Conservation (phyloP, 92 coral and sea anemone genomes). For the Heteractis magnifica region DNA sequence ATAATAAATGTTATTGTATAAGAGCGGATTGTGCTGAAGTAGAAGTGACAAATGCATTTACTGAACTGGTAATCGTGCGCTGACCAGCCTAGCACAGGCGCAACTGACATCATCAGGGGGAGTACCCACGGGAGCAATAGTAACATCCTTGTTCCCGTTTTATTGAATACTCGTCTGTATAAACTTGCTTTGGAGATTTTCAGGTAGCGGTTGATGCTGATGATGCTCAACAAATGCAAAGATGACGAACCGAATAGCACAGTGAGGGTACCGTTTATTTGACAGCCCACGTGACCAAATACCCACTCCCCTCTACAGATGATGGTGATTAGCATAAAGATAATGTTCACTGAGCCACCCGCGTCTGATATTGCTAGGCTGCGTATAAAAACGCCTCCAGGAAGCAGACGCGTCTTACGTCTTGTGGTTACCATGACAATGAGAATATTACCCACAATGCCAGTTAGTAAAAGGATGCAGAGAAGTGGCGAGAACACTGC, state of each 20-base stretch:
- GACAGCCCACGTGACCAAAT: slow-evolving; percentile 54
- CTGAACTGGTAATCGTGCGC: slow-evolving; percentile 62
- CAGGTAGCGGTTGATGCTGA: slow-evolving; percentile 64
- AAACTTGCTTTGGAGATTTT: slow-evolving; percentile 46
- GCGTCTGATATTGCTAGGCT: slow-evolving; percentile 59
- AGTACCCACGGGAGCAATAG: slow-evolving; percentile 54
- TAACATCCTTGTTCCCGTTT: slow-evolving; percentile 27
- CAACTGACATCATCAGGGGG: slow-evolving; percentile 54
- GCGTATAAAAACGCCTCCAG: slow-evolving; percentile 58
- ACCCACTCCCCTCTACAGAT: slow-evolving; percentile 58
- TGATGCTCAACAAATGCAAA: slow-evolving; percentile 50
- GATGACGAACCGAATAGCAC: slow-evolving; percentile 56
- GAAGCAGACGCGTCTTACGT: slow-evolving; percentile 51
- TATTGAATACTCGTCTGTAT: slow-evolving; percentile 50
- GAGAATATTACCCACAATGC: slow-evolving; percentile 62
- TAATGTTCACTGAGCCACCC: slow-evolving; percentile 55
- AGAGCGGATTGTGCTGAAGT: slow-evolving; percentile 55
- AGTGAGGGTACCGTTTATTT: slow-evolving; percentile 54
- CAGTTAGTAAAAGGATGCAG: slow-evolving; percentile 32
- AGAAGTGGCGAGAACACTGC: slow-evolving; percentile 33
- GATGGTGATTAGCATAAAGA: slow-evolving; percentile 61
- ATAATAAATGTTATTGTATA: slow-evolving; percentile 53
- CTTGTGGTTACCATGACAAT: slow-evolving; percentile 56
- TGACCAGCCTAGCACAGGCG: slow-evolving; percentile 72
- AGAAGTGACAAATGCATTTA: slow-evolving; percentile 65